phyloP scores from a whole-genome alignment of 2,888 invertebrate genomes.

The Ectemnius continuus region DNA sequence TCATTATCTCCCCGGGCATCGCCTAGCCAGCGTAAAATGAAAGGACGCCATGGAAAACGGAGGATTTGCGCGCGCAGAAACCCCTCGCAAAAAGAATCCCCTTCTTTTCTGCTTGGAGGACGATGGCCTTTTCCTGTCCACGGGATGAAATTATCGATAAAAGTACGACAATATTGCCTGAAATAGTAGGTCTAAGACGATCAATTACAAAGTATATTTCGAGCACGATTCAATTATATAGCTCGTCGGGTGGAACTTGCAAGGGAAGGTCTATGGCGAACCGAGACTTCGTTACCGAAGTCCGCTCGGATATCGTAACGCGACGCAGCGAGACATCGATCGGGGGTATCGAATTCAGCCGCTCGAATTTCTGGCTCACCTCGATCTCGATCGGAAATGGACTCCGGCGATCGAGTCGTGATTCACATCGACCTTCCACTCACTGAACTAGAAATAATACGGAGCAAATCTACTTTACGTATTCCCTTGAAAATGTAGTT shows the following conservation, averaged over 20 bases:
- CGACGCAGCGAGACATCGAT: constrained; percentile 25
- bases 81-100: background rate
- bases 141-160: too few species aligned
- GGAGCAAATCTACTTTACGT: too few species aligned
- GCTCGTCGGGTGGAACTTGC: background rate
- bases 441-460: background rate
- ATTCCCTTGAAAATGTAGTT: too few species aligned
- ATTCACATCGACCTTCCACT: constrained; percentile 36
- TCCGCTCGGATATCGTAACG: background rate
- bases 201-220: background rate
- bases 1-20: constrained; percentile 45
- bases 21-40: background rate
- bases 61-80: background rate
- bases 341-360: constrained; percentile 36
- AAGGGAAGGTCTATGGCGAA: background rate
- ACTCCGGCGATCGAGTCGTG: constrained; percentile 13
- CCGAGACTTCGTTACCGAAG: background rate
- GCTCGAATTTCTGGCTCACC: constrained; percentile 50
- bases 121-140: too few species aligned
- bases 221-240: background rate
- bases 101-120: too few species aligned
- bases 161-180: too few species aligned
- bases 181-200: too few species aligned
- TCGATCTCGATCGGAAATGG: constrained; percentile 35
- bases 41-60: constrained; percentile 19